Evolutionary conservation across 2,888 invertebrate species (phyloP).

Genomic region (Teinopalpus imperialis): DNA sequence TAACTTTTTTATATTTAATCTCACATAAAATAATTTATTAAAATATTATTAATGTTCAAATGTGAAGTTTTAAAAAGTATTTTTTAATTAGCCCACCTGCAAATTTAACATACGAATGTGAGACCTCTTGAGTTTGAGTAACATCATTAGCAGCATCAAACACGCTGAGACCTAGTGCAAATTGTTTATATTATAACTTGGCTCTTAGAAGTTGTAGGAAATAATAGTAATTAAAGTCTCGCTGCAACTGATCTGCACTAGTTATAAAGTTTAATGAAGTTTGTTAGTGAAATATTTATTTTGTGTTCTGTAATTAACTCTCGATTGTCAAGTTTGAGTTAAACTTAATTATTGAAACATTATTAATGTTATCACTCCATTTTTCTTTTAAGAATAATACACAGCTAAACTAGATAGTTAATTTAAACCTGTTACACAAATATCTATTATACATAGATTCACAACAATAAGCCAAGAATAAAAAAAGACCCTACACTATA

Average conservation of each 20-base stretch:
- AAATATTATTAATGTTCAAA: too few species aligned
- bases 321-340: conserved; percentile 5
- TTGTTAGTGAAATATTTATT: conserved; percentile 2
- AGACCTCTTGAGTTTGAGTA: conserved; percentile 13
- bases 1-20: too few species aligned
- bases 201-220: conserved; percentile 17
- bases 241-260: conserved; percentile 17
- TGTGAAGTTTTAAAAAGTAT: conserved; percentile 1
- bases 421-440: too few species aligned
- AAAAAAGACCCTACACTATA: too few species aligned
- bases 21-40: too few species aligned
- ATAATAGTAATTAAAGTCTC: conserved; percentile 23
- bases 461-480: too few species aligned
- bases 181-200: conserved; percentile 25
- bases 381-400: not conserved
- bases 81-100: conserved; percentile 6
- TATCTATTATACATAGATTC: too few species aligned
- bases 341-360: not conserved
- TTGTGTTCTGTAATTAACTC: conserved; percentile 2
- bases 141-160: conserved; percentile 23
- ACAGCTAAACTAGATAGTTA: not conserved
- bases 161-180: conserved; percentile 26
- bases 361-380: too few species aligned
- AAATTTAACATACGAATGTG: conserved; percentile 13
- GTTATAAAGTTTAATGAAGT: conserved; percentile 18